These are phyloP conservation scores for Numenius arquata DNA, from an alignment of 2,113 vertebrate species.

Conservation along the genomic window DNA sequence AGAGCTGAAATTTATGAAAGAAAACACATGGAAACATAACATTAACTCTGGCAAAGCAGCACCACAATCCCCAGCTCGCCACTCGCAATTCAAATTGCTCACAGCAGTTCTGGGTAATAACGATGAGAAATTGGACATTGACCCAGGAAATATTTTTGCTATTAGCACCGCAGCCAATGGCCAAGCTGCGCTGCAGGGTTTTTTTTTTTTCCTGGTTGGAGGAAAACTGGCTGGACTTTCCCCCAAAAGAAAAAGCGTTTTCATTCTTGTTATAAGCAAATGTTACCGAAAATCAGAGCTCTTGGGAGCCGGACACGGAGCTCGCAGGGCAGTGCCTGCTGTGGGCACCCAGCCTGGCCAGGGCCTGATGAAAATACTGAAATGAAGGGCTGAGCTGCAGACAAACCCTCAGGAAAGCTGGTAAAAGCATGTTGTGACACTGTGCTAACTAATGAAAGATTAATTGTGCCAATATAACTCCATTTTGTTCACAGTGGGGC, in stretches of 20 bases:
- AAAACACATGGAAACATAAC: slow-evolving; percentile 42
- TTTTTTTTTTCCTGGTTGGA: background rate
- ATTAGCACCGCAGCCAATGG: background rate
- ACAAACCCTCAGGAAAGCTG: background rate
- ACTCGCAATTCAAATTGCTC: background rate
- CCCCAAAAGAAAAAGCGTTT: background rate
- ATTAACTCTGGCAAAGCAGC: slow-evolving; percentile 27
- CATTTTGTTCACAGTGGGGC: slow-evolving; percentile 14
- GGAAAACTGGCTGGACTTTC: background rate
- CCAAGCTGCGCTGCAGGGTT: background rate
- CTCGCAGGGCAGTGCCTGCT: background rate
- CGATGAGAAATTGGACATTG: slow-evolving; percentile 29
- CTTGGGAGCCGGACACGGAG: background rate
- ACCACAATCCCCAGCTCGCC: background rate
- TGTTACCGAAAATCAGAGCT: background rate
- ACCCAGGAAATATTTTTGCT: slow-evolving; percentile 46
- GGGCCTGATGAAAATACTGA: background rate
- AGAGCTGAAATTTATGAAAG: slow-evolving; percentile 40
- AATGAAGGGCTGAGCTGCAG: background rate
- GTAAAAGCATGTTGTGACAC: slow-evolving; percentile 7
- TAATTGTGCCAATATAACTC: slow-evolving; percentile 12
- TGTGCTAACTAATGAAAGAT: slow-evolving; percentile 28
- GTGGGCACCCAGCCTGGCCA: background rate
- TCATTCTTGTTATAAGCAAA: background rate
- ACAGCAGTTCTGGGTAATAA: background rate